Base-by-base conservation (phyloP, 2,113 vertebrate species). In the Leuciscus idus region DNA sequence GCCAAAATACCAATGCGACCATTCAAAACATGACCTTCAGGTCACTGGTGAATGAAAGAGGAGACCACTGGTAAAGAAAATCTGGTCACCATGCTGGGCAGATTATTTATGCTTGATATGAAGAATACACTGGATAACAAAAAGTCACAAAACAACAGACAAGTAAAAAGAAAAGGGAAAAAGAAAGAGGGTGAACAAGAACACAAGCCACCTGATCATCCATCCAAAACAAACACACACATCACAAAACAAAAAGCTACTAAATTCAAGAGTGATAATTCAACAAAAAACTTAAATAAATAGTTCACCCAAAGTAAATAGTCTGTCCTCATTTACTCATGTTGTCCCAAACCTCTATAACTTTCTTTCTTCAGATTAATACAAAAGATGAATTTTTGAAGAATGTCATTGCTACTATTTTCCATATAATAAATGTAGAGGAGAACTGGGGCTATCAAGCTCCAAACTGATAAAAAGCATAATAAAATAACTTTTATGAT, bases 81-180 rank as follows among this genome's bases (percentile, higher is more conserved):
- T 11, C 74, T 84, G 68, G 88, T 80, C 84, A 87, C 4, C 57
- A 59, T 66, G 46, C 64, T 87, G 68, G 43, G 46, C 9, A 82
- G 70, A 88, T 88, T 84, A 79, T 39, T 86, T 75, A 66, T 87
- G 75, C 73, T 68, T 55, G 57, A 66, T 64, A 85, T 84, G 77
- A 84, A 21, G 23, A 52, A 36, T 62, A 86, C 55, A 84, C 26
- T 11, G 36, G 64, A 46, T 61, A 84, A 74, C 62, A 50, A 77
- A 85, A 86, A 76, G 68, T 84, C 75, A 79, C 19, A 76, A 21
- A 15, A 66, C 33, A 84, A 80, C 52, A 75, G 66, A 28, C n/a
- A 39, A 50, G 81, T 75, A 46, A 79, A 28, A 62, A 48, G 79
- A 19, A 83, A n/a, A 46, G 10, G 33, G n/a, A 59, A 39, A 46